A percentile compares a stretch with the other conserved stretches of the same genome.
Evolutionary conservation across 2,113 vertebrate genomes (phyloP).

Genomic region (Synchiropus splendidus): DNA sequence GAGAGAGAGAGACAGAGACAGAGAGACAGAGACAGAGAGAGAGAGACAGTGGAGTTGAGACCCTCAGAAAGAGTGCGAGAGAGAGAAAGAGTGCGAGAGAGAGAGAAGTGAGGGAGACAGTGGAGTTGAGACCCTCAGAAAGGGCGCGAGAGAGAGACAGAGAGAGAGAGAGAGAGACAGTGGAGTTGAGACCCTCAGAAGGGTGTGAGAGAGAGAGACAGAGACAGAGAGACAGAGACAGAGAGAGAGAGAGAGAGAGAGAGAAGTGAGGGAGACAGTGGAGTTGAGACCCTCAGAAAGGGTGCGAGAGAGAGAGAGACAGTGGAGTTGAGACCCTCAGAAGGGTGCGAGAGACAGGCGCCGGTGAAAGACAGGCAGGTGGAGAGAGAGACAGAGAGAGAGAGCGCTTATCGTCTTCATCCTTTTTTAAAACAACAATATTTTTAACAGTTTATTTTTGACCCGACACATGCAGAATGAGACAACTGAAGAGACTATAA

Average conservation of each 20-base stretch:
- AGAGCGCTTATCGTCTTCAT: too few species aligned
- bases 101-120: constrained; percentile 34
- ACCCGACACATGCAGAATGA: too few species aligned
- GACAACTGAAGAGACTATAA: too few species aligned
- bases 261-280: background rate
- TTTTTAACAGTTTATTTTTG: too few species aligned
- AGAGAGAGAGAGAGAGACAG: constrained; percentile 3
- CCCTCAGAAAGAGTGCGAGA: too few species aligned
- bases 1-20: constrained; percentile 23
- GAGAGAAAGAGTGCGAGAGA: constrained; percentile 61
- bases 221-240: constrained; percentile 20
- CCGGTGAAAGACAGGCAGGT: too few species aligned
- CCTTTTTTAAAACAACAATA: too few species aligned
- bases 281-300: constrained; percentile 9
- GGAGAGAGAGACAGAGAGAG: too few species aligned
- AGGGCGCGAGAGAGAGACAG: constrained; percentile 1
- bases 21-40: too few species aligned
- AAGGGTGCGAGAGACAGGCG: too few species aligned
- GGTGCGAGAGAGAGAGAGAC: constrained; percentile 2
- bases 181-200: constrained; percentile 4
- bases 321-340: too few species aligned
- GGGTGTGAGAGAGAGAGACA: background rate
- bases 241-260: constrained; percentile 15
- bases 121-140: constrained; percentile 13
- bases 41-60: too few species aligned